Evolutionary conservation across 1,140 invertebrate genomes (phyloP), one percentile per base, ranked within the genome.

Genomic region (Drosophila kanapiae): DNA sequence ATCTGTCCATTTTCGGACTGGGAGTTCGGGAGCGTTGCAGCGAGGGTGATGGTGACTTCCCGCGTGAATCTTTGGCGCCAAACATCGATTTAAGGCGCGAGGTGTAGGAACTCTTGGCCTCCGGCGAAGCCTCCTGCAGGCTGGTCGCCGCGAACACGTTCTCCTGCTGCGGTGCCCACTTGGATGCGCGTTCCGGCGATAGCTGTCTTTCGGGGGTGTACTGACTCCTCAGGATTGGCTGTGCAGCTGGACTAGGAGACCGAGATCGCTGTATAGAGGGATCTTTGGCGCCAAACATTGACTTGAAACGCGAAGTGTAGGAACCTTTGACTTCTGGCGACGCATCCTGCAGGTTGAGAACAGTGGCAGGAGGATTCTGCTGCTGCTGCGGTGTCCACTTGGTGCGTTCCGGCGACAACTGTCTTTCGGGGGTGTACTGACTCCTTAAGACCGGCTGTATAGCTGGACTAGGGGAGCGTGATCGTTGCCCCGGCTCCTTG

Each of bases 31-130:
- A 75, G 6, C 74, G 77, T 33, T 80, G 77, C 0, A 72, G 63
- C 0, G 81, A 58, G 0, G 90, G 80, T 0, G 88, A 75, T 0
- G 90, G 80, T 3, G 90, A 91, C 47, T 72, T 82, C 16, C 48
- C 48, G 29, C 48, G 48, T 16, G 88, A 75, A 37, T 82, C 83
- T 45, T 91, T 91, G 0, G 76, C 71, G 3, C 47, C 61, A 43
- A 92, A 92, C 75, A 92, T 91, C 1, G 82, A 84, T 54, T 92
- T 92, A 13, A 92, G 78, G 3, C 85, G 80, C n/a, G 91, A 82
- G 13, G 88, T 60, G 40, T 92, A 92, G 10, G 91, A 72, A 38
- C 74, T 68, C 43, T 92, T 92, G 0, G 76, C 76, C 49, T 92
- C 91, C 0, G 74, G 59, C 7, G 75, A 70, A n/a, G 77, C 72